phyloP scores from a whole-genome alignment of 2,113 vertebrate species.

The Albula goreensis region DNA sequence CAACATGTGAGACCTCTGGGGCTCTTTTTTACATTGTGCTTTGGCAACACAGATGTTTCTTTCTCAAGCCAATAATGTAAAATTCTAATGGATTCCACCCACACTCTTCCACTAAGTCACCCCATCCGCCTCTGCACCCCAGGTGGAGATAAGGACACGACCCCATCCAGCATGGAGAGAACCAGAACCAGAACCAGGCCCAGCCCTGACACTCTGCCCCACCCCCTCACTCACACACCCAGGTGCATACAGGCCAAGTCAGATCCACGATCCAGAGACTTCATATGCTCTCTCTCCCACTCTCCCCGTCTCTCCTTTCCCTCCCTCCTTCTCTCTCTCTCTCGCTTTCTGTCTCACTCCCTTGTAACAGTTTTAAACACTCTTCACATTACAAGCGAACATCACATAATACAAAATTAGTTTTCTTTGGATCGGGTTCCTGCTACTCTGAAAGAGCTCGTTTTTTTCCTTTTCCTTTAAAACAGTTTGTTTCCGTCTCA shows the following conservation, averaged over 20 bases:
- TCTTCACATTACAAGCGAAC: background rate
- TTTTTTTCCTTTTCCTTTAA: background rate
- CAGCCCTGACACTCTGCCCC: conserved; percentile 41
- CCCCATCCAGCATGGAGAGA: conserved; percentile 50
- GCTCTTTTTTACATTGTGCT: background rate
- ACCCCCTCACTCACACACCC: conserved; percentile 21
- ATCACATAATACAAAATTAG: background rate
- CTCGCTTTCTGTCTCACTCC: background rate
- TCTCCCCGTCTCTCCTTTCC: conserved; percentile 27
- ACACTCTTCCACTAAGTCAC: background rate
- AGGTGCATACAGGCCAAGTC: background rate
- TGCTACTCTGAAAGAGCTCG: background rate
- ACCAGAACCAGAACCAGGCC: conserved; percentile 22
- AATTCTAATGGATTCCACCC: background rate
- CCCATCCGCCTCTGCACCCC: background rate
- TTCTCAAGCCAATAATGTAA: background rate
- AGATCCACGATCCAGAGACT: background rate
- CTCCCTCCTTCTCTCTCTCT: background rate
- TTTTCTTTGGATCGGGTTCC: background rate
- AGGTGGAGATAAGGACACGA: background rate
- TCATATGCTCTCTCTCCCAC: conserved; percentile 38
- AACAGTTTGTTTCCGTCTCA: background rate
- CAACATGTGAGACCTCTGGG: background rate
- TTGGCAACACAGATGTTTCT: background rate
- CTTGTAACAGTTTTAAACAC: background rate